Base-by-base conservation (phyloP, 1,140 invertebrate genomes). In the Akabosia matsudoensis region DNA sequence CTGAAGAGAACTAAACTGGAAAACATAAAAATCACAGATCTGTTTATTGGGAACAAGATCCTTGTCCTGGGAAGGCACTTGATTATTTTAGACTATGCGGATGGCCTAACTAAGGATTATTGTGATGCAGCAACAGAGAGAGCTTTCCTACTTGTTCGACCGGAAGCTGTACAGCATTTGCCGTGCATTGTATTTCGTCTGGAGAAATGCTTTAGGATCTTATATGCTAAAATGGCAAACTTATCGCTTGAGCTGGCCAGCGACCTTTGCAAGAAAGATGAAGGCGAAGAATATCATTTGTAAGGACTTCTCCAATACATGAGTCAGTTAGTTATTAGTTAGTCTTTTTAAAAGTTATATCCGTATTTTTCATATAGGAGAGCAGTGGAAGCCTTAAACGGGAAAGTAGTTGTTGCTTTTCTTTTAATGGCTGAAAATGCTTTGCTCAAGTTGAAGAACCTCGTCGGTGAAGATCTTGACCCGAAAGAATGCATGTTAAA, bases 101-200 rank as follows among this genome's bases (percentile, higher is more conserved):
- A 72, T 37, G 70, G 70, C n/a, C n/a, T 45, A 3, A 72, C 70
- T 2, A 72, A 72, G 24, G 70, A 72, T 3, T 72, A 72, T 72
- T 72, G 70, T 37, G 33, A 34, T 2, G 33, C 70, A 45, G 3
- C 26, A 1, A 22, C 18, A 26, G 33, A 72, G 45, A 34, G 70
- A 45, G 70, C 70, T 13, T 72, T 72, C 45, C 33, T 72, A 14
- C 16, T 72, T 1, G 70, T 72, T 13, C 2, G 70, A n/a, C 70
- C 70, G n/a, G 70, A 72, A 72, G 70, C 70, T 2, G 26, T 45
- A n/a, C 4, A 7, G 14, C 4, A 72, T 37, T 26, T 72, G 4
- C 70, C 70, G 1, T 72, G 70, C 30, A 72, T 72, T 72, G 26
- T 72, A 14, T 26, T n/a, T 7, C 70, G 70, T 2, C 24, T 72